Evolutionary conservation across 2,888 invertebrate species (phyloP).

Genomic region (Dexiosoma caninum): DNA sequence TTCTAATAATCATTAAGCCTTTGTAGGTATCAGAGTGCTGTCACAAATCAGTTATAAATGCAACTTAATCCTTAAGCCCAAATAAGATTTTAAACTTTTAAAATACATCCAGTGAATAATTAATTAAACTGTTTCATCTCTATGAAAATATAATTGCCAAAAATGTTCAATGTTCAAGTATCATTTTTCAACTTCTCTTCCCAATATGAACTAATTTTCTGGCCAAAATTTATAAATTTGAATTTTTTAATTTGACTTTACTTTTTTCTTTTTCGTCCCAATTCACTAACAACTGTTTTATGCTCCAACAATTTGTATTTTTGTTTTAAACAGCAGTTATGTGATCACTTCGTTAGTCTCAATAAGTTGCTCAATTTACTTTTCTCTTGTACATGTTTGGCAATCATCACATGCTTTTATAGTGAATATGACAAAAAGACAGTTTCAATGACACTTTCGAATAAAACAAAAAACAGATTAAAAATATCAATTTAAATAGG

Average conservation of each 20-base stretch:
- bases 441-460: constrained; percentile 46
- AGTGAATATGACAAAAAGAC: constrained; percentile 27
- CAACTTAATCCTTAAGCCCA: too few relatives aligned
- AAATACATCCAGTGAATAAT: too few relatives aligned
- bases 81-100: too few relatives aligned
- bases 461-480: constrained; percentile 4
- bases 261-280: neutral
- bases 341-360: constrained; percentile 40
- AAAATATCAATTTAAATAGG: constrained; percentile 5
- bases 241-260: neutral
- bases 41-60: too few relatives aligned
- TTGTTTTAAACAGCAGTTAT: neutral
- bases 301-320: neutral
- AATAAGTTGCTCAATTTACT: neutral
- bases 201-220: too few relatives aligned
- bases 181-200: too few relatives aligned
- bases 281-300: neutral
- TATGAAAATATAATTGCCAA: too few relatives aligned
- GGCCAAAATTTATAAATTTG: neutral
- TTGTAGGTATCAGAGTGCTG: too few relatives aligned
- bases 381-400: constrained; percentile 32
- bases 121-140: too few relatives aligned
- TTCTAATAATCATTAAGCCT: too few relatives aligned
- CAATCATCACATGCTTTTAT: constrained; percentile 12
- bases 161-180: too few relatives aligned